Evolutionary conservation across 2,888 invertebrate genomes (phyloP).

Genomic region (Microdon myrmicae): DNA sequence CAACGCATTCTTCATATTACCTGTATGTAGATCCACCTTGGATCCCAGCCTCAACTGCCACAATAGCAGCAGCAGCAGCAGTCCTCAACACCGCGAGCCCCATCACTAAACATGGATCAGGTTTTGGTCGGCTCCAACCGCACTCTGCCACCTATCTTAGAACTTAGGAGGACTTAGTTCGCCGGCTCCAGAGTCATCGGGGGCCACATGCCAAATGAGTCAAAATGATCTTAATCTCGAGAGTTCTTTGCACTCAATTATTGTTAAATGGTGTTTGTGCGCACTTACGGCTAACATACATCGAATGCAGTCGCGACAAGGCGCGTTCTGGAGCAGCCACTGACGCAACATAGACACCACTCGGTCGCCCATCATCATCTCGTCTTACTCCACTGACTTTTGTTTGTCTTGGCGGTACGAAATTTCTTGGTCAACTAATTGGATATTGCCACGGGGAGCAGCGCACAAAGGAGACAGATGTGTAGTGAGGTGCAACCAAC

Average conservation of each 20-base stretch:
- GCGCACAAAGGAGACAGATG: too few relatives aligned
- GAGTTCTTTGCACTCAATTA: constrained; percentile 49
- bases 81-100: constrained; percentile 26
- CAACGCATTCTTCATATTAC: constrained; percentile 14
- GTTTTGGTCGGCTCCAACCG: constrained; percentile 14
- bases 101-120: constrained; percentile 25
- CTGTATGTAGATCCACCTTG: constrained; percentile 25
- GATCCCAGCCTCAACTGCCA: constrained; percentile 15
- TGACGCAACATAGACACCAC: too few relatives aligned
- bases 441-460: constrained; percentile 7
- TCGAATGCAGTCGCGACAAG: too few relatives aligned
- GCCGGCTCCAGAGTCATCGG: background rate
- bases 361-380: constrained; percentile 2
- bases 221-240: constrained; percentile 42
- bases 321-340: too few relatives aligned
- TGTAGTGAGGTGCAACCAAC: too few relatives aligned
- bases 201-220: constrained; percentile 44
- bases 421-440: constrained; percentile 35
- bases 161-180: constrained; percentile 2
- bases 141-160: background rate
- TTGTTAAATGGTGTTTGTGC: constrained; percentile 18
- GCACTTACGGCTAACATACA: too few relatives aligned
- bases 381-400: background rate
- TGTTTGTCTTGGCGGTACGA: constrained; percentile 1
- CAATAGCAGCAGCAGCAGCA: background rate